Base-by-base conservation (phyloP, 2,797 vertebrate genomes). In the Pteronotus mesoamericanus region DNA sequence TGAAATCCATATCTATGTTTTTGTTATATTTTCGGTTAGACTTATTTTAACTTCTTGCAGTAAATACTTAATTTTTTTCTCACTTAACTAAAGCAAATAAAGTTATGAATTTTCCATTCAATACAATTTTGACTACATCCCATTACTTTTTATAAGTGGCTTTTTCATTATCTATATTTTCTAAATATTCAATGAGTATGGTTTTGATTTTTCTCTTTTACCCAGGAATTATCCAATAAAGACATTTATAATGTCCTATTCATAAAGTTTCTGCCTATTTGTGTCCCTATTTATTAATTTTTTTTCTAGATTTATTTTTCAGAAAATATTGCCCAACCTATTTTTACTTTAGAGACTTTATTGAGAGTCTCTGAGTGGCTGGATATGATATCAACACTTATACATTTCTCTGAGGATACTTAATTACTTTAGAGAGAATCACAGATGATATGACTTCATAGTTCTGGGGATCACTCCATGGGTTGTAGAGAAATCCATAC, bases 191-290 rank as follows among this genome's bases (percentile, higher is more conserved):
- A 72, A 12, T 29, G 91, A 84, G 68, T 15, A 6, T 59, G 7
- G 22, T 84, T 94, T 84, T 39, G 10, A 69, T 55, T 74, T 89
- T 94, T 96, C 26, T 84, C 82, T 88, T 88, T 79, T 48, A 66
- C n/a, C 11, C 18, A 78, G 57, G n/a, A 82, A 44, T 77, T 75
- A 26, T 42, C 16, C 1, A 48, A 16, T 66, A 64, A 85, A 85
- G 11, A 72, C 44, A 89, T 79, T 48, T 66, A 68, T 68, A 42
- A 87, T 57, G 39, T 82, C 75, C 12, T 82, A 22, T 12, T 4
- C 1, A 71, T 82, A 64, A 86, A 34, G 2, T 37, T 93, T 85
- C 26, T 72, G 22, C 16, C n/a, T 95, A 9, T 24, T 77, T 91
- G 39, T 75, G 29, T 75, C 44, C 48, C 42, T n/a, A 48, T 48